A percentile compares a stretch with the other conserved stretches of the same genome.
Conservation (phyloP, 2,888 invertebrate genomes). For the Caenorhabditis sulstoni region DNA sequence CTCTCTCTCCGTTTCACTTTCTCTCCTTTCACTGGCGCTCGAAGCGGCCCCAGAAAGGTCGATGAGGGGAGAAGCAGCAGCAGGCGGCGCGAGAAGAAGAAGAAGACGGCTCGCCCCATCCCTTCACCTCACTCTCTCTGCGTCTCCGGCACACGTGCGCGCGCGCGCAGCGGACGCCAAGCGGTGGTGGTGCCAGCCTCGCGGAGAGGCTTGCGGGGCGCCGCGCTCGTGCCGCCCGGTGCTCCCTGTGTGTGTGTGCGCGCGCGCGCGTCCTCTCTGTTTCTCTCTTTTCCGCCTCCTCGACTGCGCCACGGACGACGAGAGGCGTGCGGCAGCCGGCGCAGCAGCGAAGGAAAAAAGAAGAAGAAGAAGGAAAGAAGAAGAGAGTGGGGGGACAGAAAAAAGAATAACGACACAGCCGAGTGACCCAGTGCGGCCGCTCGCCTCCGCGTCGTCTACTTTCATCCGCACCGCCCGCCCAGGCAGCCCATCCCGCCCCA, state of each 20-base stretch:
- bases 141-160: slow-evolving; percentile 19
- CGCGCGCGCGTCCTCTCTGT: slow-evolving; percentile 13
- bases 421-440: slow-evolving; percentile 39
- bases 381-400: slow-evolving; percentile 32
- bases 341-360: too few species aligned
- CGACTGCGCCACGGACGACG: slow-evolving; percentile 14
- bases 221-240: slow-evolving; percentile 54
- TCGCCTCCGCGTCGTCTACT: slow-evolving; percentile 27
- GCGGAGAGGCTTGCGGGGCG: slow-evolving; percentile 50
- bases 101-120: too few species aligned
- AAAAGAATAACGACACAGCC: slow-evolving; percentile 50
- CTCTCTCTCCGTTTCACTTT: slow-evolving; percentile 8
- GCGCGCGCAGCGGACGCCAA: slow-evolving; percentile 38
- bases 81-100: slow-evolving; percentile 23
- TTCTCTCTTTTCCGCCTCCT: slow-evolving; percentile 27
- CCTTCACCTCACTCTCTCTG: slow-evolving; percentile 8
- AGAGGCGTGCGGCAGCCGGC: not conserved
- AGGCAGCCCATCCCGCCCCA: too few species aligned
- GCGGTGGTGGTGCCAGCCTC: slow-evolving; percentile 59
- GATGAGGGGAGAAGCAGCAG: slow-evolving; percentile 4
- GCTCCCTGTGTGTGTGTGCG: slow-evolving; percentile 30
- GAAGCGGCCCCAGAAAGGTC: slow-evolving; percentile 27
- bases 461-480: slow-evolving; percentile 6
- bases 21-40: slow-evolving; percentile 13
- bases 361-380: slow-evolving; percentile 9